Conservation (phyloP, 2,797 vertebrate genomes). For the Poecilia picta region DNA sequence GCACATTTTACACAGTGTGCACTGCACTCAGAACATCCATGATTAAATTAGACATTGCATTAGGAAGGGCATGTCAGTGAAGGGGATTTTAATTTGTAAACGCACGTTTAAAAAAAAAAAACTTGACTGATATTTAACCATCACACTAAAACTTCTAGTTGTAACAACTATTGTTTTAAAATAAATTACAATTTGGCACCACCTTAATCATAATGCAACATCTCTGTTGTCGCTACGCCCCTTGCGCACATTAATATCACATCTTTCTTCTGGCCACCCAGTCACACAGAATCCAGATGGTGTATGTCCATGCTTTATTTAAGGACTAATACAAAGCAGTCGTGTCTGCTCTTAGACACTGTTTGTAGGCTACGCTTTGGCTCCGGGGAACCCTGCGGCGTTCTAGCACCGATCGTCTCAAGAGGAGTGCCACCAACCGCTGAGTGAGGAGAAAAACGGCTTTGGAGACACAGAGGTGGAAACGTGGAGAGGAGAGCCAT, state of each 20-base stretch:
- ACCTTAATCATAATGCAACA: neutral
- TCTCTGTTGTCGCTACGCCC: neutral
- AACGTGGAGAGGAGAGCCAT: conserved; percentile 47
- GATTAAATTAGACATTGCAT: conserved; percentile 34
- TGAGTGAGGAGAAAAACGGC: conserved; percentile 71
- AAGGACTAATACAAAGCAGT: conserved; percentile 70
- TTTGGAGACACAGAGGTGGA: conserved; percentile 68
- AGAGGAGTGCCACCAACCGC: conserved; percentile 67
- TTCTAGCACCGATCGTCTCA: conserved; percentile 70
- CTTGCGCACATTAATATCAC: conserved; percentile 20
- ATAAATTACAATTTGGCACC: neutral
- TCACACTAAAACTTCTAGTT: neutral
- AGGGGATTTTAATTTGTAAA: conserved; percentile 13
- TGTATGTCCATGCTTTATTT: conserved; percentile 64
- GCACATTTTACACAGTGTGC: conserved; percentile 27
- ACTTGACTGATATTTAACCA: conserved; percentile 2
- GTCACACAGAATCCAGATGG: conserved; percentile 51
- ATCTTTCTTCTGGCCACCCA: conserved; percentile 29
- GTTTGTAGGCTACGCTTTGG: conserved; percentile 78
- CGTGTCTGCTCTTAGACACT: conserved; percentile 70
- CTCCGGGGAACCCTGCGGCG: conserved; percentile 80
- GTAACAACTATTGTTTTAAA: neutral
- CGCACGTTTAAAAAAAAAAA: conserved; percentile 15
- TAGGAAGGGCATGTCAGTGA: conserved; percentile 14
- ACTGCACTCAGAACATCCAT: conserved; percentile 19